Evolutionary conservation across 2,888 invertebrate species (phyloP), one percentile per base, ranked within the genome.

Genomic region (Eulithis prunata): DNA sequence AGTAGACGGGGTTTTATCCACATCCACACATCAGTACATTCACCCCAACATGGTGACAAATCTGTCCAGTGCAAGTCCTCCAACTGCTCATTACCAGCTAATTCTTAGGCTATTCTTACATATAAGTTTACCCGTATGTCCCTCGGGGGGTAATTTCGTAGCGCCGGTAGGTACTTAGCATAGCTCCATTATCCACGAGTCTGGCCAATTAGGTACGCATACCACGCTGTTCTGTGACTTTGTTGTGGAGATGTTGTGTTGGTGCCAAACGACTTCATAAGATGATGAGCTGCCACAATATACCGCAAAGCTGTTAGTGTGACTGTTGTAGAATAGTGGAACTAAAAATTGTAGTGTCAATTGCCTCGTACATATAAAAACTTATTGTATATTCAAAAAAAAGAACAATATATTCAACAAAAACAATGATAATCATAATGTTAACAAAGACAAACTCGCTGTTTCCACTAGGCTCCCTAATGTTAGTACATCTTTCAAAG

Each of bases 111-210:
- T 47, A 53, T 47, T 55, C 52, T 46, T 14, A 51, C 57, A 51
- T 52, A 45, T 14, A 46, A 52, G 57, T 45, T 12, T 52, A 28
- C 52, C 21, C 38, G 52, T 8, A 45, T 32, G 45, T 51, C 55
- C 62, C 62, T 51, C 28, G 8, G 45, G 64, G 55, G 58, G 51
- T 51, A 51, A 62, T 59, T 63, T 45, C 38, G 51, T 21, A 47
- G 60, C 41, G 56, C 52, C 46, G 32, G 47, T 14, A 59, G 32
- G 47, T 14, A 59, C 56, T 63, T 62, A 46, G 53, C 57, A 57
- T 53, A 46, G 11, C 62, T 56, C 45, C 28, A 56, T 62, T 63
- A 63, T 53, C 57, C 14, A n/a, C 60, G 56, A 56, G 53, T 62
- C 52, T 51, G 28, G 47, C 43, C 21, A 60, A 61, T 64, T 55